Evolutionary conservation across 2,113 vertebrate genomes (phyloP).

Genomic region (Connochaetes taurinus): DNA sequence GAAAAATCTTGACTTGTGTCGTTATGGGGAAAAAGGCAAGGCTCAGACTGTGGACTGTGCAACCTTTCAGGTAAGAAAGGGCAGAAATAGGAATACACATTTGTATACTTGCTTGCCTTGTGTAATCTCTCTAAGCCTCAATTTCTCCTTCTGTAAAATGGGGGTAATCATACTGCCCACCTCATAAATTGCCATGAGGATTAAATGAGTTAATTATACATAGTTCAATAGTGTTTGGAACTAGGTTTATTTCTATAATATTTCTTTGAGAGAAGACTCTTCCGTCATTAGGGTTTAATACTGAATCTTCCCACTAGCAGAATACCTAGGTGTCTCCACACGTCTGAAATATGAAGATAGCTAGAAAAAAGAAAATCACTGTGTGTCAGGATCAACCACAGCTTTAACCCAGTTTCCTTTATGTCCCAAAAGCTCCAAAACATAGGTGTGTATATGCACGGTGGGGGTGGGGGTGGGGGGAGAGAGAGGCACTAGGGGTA

Average conservation of each 20-base stretch:
- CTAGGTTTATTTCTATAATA: not conserved
- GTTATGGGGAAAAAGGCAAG: not conserved
- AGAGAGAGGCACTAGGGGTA: not conserved
- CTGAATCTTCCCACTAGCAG: not conserved
- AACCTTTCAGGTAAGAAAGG: not conserved
- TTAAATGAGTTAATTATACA: not conserved
- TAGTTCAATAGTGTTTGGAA: not conserved
- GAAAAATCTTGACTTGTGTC: not conserved
- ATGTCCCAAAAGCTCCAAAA: not conserved
- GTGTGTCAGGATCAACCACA: not conserved
- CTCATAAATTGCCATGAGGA: not conserved
- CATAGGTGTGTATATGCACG: not conserved
- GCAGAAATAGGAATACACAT: not conserved
- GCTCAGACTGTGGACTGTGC: not conserved
- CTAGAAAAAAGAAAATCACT: not conserved
- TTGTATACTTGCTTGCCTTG: not conserved
- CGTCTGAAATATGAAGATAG: not conserved
- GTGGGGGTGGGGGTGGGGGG: not conserved
- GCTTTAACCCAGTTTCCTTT: not conserved
- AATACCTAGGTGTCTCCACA: not conserved
- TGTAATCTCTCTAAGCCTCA: not conserved
- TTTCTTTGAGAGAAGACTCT: not conserved
- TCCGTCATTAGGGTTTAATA: not conserved
- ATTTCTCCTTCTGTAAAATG: conserved; percentile 7
- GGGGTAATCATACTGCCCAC: not conserved